Percentiles rank a stretch among this genome's conserved stretches.
phyloP scores from a whole-genome alignment of 2,113 vertebrate species.

The Rousettus leschenaultii region DNA sequence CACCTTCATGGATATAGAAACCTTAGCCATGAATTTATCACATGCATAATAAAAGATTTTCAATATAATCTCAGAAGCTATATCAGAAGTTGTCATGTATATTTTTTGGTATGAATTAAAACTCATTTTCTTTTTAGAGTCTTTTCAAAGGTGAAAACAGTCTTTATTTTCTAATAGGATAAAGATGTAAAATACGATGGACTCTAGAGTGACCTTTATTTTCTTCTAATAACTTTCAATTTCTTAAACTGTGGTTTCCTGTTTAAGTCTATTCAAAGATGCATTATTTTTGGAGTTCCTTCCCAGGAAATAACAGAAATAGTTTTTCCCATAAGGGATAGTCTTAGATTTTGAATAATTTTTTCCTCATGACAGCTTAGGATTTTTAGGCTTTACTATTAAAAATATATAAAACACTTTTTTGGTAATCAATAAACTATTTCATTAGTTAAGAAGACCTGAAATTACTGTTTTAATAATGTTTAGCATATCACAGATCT shows the following conservation, averaged over 20 bases:
- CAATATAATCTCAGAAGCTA: neutral
- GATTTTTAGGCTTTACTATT: conserved; percentile 8
- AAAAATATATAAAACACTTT: neutral
- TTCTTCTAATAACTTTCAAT: neutral
- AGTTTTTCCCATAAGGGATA: neutral
- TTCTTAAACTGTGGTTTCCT: conserved; percentile 39
- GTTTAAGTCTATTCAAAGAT: conserved; percentile 36
- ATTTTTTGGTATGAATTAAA: conserved; percentile 2
- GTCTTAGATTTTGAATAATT: conserved; percentile 1
- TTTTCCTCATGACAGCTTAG: neutral
- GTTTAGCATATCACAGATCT: neutral
- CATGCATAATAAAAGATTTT: neutral
- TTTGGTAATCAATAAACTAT: neutral
- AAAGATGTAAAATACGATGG: neutral
- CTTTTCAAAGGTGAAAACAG: conserved; percentile 7
- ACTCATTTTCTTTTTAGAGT: neutral
- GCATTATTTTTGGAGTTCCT: conserved; percentile 15
- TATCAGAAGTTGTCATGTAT: neutral
- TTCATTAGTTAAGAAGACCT: neutral
- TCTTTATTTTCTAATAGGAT: conserved; percentile 4
- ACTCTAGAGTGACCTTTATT: neutral
- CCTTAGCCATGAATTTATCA: neutral
- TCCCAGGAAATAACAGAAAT: conserved; percentile 30
- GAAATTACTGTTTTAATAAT: conserved; percentile 23
- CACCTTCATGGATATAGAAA: neutral